A percentile compares a stretch with the other conserved stretches of the same genome.
Evolutionary conservation across 1,140 invertebrate species (phyloP).

Genomic region (Babylonia areolata): DNA sequence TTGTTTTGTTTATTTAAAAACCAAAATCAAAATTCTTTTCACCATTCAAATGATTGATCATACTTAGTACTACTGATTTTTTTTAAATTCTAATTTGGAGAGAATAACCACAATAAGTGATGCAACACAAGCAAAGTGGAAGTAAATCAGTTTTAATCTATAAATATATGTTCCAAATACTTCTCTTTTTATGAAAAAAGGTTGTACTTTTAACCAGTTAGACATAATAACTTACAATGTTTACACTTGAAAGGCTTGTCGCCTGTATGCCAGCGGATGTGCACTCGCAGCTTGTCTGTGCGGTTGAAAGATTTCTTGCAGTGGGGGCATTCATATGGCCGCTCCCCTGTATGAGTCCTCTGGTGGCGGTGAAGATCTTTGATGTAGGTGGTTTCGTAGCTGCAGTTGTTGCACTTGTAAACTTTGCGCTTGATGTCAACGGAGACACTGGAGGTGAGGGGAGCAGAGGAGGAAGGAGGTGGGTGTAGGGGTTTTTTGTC

Average conservation of each 20-base stretch:
- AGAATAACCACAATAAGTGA: too few relatives aligned
- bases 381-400: slow-evolving; percentile 71
- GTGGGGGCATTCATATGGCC: slow-evolving; percentile 70
- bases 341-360: slow-evolving; percentile 77
- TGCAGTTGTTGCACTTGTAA: slow-evolving; percentile 88
- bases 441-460: neutral
- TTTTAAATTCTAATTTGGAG: too few relatives aligned
- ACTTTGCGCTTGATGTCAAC: slow-evolving; percentile 43
- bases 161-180: neutral
- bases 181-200: neutral
- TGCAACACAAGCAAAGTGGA: neutral
- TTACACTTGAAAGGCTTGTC: slow-evolving; percentile 92
- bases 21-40: too few relatives aligned
- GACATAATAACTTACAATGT: slow-evolving; percentile 80
- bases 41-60: too few relatives aligned
- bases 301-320: slow-evolving; percentile 61
- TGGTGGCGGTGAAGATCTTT: slow-evolving; percentile 70
- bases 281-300: slow-evolving; percentile 65
- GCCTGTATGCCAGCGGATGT: slow-evolving; percentile 83
- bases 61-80: too few relatives aligned
- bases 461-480: neutral
- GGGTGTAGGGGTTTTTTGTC: neutral
- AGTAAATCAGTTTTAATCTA: neutral
- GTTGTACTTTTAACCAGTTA: too few relatives aligned
- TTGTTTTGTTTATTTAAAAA: too few relatives aligned